A percentile compares a stretch with the other conserved stretches of the same genome.
phyloP scores from a whole-genome alignment of 2,113 vertebrate species.

The Ceyx cyanopectus region DNA sequence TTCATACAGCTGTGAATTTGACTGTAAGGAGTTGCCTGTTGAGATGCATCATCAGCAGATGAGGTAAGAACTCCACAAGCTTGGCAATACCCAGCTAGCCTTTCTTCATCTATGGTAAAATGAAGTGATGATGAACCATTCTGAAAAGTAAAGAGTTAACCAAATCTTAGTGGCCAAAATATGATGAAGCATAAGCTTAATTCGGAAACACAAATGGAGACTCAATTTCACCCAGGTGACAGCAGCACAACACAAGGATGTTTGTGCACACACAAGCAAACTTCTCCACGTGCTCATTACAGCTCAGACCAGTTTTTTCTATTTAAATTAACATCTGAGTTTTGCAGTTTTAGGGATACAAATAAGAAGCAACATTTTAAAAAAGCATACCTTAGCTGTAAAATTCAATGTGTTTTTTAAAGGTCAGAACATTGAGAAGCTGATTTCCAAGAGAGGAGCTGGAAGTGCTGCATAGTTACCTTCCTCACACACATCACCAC shows the following conservation, averaged over 20 bases:
- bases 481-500: neutral
- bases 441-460: neutral
- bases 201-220: neutral
- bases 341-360: neutral
- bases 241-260: neutral
- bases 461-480: neutral
- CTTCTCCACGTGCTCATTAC: neutral
- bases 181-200: neutral
- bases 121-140: conserved; percentile 85
- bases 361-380: neutral
- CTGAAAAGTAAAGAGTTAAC: conserved; percentile 76
- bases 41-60: conserved; percentile 80
- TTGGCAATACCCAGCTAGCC: conserved; percentile 95
- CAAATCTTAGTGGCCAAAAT: neutral
- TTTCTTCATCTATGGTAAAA: conserved; percentile 90
- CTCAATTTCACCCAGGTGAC: neutral
- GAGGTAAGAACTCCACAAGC: conserved; percentile 91
- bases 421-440: neutral
- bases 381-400: neutral
- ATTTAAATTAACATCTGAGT: neutral
- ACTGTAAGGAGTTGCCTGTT: conserved; percentile 85
- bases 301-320: neutral
- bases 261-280: accelerated
- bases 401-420: neutral
- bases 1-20: conserved; percentile 91